Base-by-base conservation (phyloP, 2,797 vertebrate species). In the Erethizon dorsatum region DNA sequence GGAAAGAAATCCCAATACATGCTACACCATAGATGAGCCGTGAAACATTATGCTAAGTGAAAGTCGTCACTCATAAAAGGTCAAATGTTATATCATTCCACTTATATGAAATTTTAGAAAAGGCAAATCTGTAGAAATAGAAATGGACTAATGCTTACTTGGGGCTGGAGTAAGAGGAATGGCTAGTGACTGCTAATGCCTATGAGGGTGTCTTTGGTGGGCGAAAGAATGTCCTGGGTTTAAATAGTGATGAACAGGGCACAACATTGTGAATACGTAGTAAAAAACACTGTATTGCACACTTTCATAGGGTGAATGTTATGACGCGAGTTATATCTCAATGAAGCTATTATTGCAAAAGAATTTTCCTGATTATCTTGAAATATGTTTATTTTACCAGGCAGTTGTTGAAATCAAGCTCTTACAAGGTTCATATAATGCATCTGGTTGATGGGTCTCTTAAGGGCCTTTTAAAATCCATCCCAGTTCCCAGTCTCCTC, bases 301-400 rank as follows among this genome's bases (percentile, higher is more conserved):
- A 33, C 28, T 85, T 84, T 84, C 13, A 73, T 65, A 41, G 31
- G 33, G 20, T 87, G 28, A 73, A 54, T 83, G 84, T 59, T 77
- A 73, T 56, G 37, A 13, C 57, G 11, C 54, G 37, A 91, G 45
- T 90, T 54, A 14, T 61, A 71, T 45, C 79, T 96, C 79, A 83
- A 52, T 56, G 89, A 95, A 97, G 52, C 28, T 75, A 52, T 65
- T 90, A 69, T 85, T 92, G 50, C 77, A 56, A 59, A 90, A 65
- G n/a, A 82, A 91, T 69, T 90, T 87, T 41, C 37, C 47, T 71
- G 33, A 79, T 77, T 90, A 86, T 73, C 37, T 97, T 1, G 80
- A 77, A 82, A 88, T 22, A 52, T 54, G 10, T 79, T 88, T 93
- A 45, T 83, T 94, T 97, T 77, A 73, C 31, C 79, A 83, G 73